Evolutionary conservation across 2,113 vertebrate genomes (phyloP), one percentile per base, ranked within the genome.

Genomic region (Sceloporus tristichus): DNA sequence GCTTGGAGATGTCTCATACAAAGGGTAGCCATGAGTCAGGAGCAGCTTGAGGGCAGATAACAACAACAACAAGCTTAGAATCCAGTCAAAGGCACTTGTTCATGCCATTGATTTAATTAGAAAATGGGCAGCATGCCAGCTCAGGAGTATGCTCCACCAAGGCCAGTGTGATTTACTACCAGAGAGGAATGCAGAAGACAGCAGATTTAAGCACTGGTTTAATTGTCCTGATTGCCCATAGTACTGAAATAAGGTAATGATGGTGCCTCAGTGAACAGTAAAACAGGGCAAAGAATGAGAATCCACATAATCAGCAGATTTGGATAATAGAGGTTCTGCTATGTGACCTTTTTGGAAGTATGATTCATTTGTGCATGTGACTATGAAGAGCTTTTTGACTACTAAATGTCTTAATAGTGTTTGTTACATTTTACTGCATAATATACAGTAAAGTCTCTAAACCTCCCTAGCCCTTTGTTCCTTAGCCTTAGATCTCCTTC

Each of bases 311-410:
- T 77, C 71, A 66, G 29, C 40, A 76, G 62, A 53, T 83, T 27
- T 83, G n/a, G 40, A 83, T 83, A 77, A 77, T 21, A 77, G 71
- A 34, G 56, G 5, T 65, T 66, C 59, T 77, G 29, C 79, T 81
- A 7, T 53, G 10, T 56, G 70, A 40, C 16, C 25, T 76, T 82
- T 77, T 68, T 53, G 40, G n/a, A 80, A 23, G 8, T 27, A 68
- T 77, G 80, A 88, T 77, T 88, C 80, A 83, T 75, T 75, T 53
- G 27, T 16, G 71, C 86, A 82, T 83, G 21, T 75, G 80, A 88
- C 76, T 83, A 38, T 65, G n/a, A 88, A 54, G 40, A 83, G 79
- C 19, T 77, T 88, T 77, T 25, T 38, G 27, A 34, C 10, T 19
- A 34, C 42, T 88, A 40, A 83, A 68, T 76, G 62, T 54, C n/a